Conservation (phyloP, 1,140 invertebrate species). For the Drosophila yakuba region DNA sequence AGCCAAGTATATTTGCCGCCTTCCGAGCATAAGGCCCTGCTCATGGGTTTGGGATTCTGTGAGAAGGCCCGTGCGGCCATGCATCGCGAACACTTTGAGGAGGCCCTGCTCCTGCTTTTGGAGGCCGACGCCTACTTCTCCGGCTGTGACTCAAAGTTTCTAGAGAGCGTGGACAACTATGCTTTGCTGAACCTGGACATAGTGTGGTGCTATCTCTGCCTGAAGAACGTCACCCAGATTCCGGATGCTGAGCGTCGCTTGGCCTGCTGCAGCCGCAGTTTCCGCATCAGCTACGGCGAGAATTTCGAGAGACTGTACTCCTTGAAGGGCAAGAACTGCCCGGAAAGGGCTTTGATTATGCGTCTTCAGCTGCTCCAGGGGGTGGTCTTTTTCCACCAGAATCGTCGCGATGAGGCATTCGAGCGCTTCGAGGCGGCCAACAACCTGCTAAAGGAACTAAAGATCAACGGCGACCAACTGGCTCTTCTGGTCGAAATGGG, state of each 20-base stretch:
- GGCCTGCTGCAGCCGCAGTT: conserved; percentile 87
- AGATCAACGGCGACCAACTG: conserved; percentile 87
- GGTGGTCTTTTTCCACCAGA: conserved; percentile 91
- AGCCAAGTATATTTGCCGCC: conserved; percentile 89
- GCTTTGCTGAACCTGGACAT: conserved; percentile 92
- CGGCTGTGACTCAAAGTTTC: conserved; percentile 88
- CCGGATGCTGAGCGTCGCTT: conserved; percentile 90
- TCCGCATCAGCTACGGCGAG: conserved; percentile 89
- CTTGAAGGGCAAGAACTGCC: conserved; percentile 88
- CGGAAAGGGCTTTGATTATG: conserved; percentile 90
- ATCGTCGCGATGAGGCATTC: conserved; percentile 87
- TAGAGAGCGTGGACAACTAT: conserved; percentile 92
- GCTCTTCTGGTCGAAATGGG: conserved; percentile 87
- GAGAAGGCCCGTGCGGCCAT: conserved; percentile 90
- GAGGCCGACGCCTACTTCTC: conserved; percentile 91
- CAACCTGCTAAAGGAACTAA: conserved; percentile 86
- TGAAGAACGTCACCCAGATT: conserved; percentile 88
- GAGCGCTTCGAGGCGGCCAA: conserved; percentile 87
- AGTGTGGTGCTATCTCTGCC: conserved; percentile 92
- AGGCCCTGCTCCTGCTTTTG: conserved; percentile 89
- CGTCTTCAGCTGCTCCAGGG: conserved; percentile 91
- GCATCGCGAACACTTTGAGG: conserved; percentile 88
- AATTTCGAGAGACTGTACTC: conserved; percentile 89
- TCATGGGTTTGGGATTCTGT: conserved; percentile 91
- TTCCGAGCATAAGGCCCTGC: conserved; percentile 88